Evolutionary conservation across 2,113 vertebrate species (phyloP), one percentile per base, ranked within the genome.

Genomic region (Apaloderma vittatum): DNA sequence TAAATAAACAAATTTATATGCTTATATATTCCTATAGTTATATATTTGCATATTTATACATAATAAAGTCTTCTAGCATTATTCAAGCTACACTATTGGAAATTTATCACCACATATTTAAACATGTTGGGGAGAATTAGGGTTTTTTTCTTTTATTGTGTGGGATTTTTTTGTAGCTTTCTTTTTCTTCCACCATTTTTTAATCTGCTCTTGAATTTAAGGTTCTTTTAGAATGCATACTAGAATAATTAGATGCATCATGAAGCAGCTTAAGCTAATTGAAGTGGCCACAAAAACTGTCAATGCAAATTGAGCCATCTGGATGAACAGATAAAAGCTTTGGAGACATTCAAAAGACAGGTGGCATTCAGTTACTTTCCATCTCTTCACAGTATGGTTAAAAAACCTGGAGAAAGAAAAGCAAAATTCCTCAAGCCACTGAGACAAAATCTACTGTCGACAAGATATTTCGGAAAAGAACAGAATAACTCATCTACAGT

Each of bases 321-420:
- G 96, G 96, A 95, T 93, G 88, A 97, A 93, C 94, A 96, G 93
- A 96, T 93, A 97, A 95, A 96, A 94, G 66, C 88, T 96, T 86
- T 94, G 86, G 90, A 96, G 92, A 92, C 65, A 81, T 74, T 93
- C 55, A 94, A 96, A 96, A 96, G 92, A 91, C 94, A 96, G 93
- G 96, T 96, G 95, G 94, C 79, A 93, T 81, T 80, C 71, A 63
- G 82, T 75, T 80, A 46, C 76, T 90, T 93, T 71, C 72, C 48
- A 49, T 88, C 63, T 90, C 77, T 46, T 95, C 73, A 88, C 76
- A 81, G 36, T 73, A 81, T 76, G 70, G 58, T 78, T 88, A 70
- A 45, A 92, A 92, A 95, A 83, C 29, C 3, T 3, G 11, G 46
- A 94, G 34, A 84, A 76, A 88, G 66, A 86, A 90, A 78, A 97